Conservation (phyloP, 1,140 invertebrate species). For the Bombus consobrinus region DNA sequence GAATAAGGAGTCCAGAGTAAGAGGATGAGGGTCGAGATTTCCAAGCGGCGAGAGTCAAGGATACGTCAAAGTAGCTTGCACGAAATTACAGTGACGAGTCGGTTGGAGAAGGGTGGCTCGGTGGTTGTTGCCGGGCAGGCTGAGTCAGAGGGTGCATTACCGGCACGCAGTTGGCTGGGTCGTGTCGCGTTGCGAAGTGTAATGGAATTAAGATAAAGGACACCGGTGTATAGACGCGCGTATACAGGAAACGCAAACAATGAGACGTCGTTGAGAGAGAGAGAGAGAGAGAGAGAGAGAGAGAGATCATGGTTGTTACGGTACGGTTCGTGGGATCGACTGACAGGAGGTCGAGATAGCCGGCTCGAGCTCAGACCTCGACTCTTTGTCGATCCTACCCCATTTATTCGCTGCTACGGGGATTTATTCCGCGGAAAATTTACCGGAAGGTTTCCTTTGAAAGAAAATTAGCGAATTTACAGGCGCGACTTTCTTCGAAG, state of each 20-base stretch:
- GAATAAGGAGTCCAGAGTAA: not conserved
- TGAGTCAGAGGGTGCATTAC: constrained; percentile 37
- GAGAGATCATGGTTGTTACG: not conserved
- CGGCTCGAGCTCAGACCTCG: constrained; percentile 21
- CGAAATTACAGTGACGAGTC: constrained; percentile 36
- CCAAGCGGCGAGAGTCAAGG: constrained; percentile 48
- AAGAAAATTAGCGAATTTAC: constrained; percentile 67
- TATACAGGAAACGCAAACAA: constrained; percentile 49
- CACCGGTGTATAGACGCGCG: constrained; percentile 28
- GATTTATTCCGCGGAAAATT: constrained; percentile 51
- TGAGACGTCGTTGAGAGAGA: constrained; percentile 44
- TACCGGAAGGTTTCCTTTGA: constrained; percentile 50
- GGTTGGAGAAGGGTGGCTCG: not conserved
- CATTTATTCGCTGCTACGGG: not conserved
- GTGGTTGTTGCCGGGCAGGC: constrained; percentile 18
- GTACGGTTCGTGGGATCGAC: constrained; percentile 22
- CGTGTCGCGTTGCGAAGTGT: constrained; percentile 48
- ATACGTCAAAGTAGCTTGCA: constrained; percentile 49
- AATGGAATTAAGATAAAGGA: constrained; percentile 68
- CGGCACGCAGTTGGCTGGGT: constrained; percentile 21
- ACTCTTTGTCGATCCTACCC: constrained; percentile 24
- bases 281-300: not conserved
- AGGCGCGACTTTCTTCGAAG: constrained; percentile 28
- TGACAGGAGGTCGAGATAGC: constrained; percentile 48
- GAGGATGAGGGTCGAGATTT: constrained; percentile 10